These are phyloP conservation scores for Conus betulinus DNA, from an alignment of 1,140 invertebrate genomes.

Conservation along the genomic window DNA sequence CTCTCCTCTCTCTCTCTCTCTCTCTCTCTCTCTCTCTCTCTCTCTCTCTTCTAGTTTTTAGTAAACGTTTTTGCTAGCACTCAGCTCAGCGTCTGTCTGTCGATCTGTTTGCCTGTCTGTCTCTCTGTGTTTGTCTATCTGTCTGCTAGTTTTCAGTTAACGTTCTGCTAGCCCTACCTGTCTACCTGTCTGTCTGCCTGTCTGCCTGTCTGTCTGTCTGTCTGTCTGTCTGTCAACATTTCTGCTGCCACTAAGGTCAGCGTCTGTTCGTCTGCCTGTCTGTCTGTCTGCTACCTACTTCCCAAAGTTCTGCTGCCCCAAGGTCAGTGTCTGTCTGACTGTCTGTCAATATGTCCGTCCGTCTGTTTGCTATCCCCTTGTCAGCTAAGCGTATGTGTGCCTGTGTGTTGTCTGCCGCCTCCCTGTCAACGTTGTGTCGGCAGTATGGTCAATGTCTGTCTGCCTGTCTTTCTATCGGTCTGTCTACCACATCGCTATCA, in stretches of 20 bases:
- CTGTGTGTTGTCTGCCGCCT: neutral
- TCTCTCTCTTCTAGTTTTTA: too few relatives aligned
- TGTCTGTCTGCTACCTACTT: neutral
- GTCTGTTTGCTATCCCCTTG: too few relatives aligned
- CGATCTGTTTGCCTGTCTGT: too few relatives aligned
- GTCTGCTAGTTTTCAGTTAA: neutral
- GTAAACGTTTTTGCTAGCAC: too few relatives aligned
- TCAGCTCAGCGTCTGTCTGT: too few relatives aligned
- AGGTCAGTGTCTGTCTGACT: too few relatives aligned
- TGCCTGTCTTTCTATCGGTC: conserved; percentile 14
- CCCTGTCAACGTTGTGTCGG: neutral
- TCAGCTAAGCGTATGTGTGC: too few relatives aligned
- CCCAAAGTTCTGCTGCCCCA: too few relatives aligned
- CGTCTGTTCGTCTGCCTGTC: neutral
- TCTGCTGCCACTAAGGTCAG: neutral
- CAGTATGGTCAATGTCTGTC: neutral
- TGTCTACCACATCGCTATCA: neutral
- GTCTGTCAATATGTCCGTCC: too few relatives aligned
- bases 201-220: neutral
- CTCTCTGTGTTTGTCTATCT: too few relatives aligned
- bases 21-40: neutral
- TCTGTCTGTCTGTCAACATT: neutral
- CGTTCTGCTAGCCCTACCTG: neutral
- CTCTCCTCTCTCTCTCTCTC: too few relatives aligned
- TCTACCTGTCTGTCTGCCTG: neutral